Conservation (phyloP, 2,113 vertebrate genomes). For the Sebastes fasciatus region DNA sequence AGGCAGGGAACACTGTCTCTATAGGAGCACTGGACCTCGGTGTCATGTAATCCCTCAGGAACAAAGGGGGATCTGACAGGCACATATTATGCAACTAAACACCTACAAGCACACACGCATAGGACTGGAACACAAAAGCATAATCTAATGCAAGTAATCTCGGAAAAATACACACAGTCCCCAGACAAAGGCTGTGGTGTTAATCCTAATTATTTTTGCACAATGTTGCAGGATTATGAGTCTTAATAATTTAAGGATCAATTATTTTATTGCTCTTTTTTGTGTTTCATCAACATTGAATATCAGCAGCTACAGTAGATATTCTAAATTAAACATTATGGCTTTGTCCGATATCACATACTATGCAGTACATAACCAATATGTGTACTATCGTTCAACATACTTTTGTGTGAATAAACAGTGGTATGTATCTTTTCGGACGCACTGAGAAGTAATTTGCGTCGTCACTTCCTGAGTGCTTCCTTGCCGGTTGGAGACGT, state of each 20-base stretch:
- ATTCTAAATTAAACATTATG: neutral
- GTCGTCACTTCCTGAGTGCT: no score
- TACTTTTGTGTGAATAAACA: no score
- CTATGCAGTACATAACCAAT: no score
- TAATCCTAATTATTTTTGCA: constrained; percentile 14
- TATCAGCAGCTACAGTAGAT: neutral
- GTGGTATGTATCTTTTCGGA: no score
- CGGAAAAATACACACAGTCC: neutral
- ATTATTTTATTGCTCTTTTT: neutral
- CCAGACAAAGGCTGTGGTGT: neutral
- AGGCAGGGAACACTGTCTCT: constrained; percentile 41
- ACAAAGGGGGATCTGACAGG: constrained; percentile 15
- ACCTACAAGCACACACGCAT: neutral
- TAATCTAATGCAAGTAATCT: neutral
- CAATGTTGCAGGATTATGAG: neutral
- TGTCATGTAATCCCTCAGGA: constrained; percentile 50
- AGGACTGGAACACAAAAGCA: neutral
- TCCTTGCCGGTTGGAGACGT: no score
- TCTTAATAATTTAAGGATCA: constrained; percentile 1
- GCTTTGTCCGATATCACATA: neutral
- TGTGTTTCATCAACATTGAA: neutral
- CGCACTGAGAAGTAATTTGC: no score
- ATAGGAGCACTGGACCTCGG: constrained; percentile 18
- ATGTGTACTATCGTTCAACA: no score
- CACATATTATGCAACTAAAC: constrained; percentile 22